Conservation (phyloP, 64 coral and sea anemone species). For the Anthopleura sola region DNA sequence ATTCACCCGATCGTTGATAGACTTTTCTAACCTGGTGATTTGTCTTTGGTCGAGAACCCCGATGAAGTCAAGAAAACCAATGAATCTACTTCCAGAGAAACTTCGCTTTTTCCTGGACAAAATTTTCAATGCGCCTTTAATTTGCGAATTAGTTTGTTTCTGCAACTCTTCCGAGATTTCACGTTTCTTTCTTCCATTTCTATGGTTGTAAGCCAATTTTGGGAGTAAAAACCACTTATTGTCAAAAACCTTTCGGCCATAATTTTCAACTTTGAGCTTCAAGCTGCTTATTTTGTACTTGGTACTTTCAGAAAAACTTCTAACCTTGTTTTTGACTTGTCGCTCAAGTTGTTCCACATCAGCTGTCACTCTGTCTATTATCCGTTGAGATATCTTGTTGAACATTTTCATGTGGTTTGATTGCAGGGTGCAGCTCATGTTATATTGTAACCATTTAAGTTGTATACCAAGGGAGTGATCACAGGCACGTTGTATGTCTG, state of each 20-base stretch:
- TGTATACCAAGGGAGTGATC: constrained; percentile 55
- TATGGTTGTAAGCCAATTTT: not conserved
- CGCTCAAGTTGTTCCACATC: constrained; percentile 39
- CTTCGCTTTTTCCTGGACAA: constrained; percentile 34
- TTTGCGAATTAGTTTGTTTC: not conserved
- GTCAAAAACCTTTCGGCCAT: constrained; percentile 36
- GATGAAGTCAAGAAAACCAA: constrained; percentile 75
- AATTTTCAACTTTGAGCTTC: not conserved
- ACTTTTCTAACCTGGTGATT: constrained; percentile 19
- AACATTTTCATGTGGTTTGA: constrained; percentile 71
- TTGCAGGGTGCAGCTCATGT: constrained; percentile 66
- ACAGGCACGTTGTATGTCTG: constrained; percentile 73
- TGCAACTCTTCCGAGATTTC: not conserved
- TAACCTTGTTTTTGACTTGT: constrained; percentile 27
- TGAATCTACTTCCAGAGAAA: constrained; percentile 39
- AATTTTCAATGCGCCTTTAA: not conserved
- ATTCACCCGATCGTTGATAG: constrained; percentile 46
- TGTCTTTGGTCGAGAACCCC: constrained; percentile 51
- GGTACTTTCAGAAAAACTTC: constrained; percentile 22
- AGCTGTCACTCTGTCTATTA: constrained; percentile 44
- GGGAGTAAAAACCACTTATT: constrained; percentile 66
- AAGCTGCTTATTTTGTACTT: constrained; percentile 16
- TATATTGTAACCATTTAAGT: constrained; percentile 41
- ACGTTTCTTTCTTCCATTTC: not conserved
- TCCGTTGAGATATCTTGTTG: constrained; percentile 59